phyloP scores from a whole-genome alignment of 2,797 vertebrate species.

The Parauchenoglanis punctatus region DNA sequence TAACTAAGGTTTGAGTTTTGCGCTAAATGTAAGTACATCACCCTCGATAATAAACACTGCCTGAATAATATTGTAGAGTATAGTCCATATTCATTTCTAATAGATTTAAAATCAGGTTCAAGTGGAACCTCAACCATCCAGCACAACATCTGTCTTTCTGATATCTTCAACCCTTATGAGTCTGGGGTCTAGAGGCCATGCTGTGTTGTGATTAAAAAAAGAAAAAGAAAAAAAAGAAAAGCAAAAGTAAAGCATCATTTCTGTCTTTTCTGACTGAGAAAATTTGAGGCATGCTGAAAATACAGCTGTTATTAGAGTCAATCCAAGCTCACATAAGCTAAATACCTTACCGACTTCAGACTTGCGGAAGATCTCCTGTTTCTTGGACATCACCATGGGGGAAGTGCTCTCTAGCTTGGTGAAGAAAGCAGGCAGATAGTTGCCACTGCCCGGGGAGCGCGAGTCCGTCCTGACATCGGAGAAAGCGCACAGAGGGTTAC shows the following conservation, averaged over 20 bases:
- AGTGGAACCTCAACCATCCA: background rate
- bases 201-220: too few species aligned
- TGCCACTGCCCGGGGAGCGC: slow-evolving; percentile 89
- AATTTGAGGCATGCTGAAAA: background rate
- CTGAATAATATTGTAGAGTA: background rate
- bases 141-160: background rate
- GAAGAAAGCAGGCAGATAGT: slow-evolving; percentile 96
- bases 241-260: background rate
- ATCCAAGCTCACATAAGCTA: too few species aligned
- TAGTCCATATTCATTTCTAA: background rate
- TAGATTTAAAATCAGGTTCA: background rate
- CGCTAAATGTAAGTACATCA: background rate
- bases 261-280: background rate
- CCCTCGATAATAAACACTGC: background rate
- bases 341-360: slow-evolving; percentile 92
- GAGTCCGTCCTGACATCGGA: slow-evolving; percentile 86
- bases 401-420: slow-evolving; percentile 98
- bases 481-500: slow-evolving; percentile 36
- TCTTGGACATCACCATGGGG: slow-evolving; percentile 97
- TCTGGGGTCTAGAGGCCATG: background rate
- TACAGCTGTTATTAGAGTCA: background rate
- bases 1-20: background rate
- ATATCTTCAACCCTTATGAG: background rate
- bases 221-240: background rate
- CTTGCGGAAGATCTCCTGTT: slow-evolving; percentile 99